Conservation (phyloP, 2,797 vertebrate species). For the Sebastes oblongus region DNA sequence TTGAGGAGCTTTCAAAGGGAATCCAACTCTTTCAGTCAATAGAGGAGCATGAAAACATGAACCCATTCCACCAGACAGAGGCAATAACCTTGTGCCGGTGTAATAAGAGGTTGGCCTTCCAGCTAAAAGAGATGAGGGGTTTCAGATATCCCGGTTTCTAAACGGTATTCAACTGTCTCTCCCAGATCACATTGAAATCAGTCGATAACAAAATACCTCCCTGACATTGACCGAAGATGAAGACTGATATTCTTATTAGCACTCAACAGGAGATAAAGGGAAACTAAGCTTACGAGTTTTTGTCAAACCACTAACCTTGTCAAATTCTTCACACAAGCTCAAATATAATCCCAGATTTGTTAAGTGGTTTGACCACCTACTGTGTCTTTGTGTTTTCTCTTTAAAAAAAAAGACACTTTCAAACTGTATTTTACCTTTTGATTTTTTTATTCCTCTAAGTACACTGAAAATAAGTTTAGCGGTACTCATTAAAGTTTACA, state of each 20-base stretch:
- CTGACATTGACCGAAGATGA: constrained; percentile 41
- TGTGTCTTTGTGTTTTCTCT: constrained; percentile 19
- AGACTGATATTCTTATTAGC: constrained; percentile 41
- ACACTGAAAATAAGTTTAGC: not conserved
- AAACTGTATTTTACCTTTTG: constrained; percentile 14
- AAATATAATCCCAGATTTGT: constrained; percentile 34
- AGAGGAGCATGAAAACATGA: not conserved
- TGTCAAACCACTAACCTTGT: constrained; percentile 28
- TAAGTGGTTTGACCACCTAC: constrained; percentile 16
- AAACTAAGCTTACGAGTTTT: constrained; percentile 26
- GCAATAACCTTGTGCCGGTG: not conserved
- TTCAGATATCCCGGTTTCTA: not conserved
- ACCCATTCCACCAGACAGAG: not conserved
- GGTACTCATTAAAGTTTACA: constrained; percentile 17
- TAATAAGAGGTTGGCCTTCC: not conserved
- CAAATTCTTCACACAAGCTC: constrained; percentile 15
- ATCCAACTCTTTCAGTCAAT: not conserved
- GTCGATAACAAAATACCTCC: constrained; percentile 20
- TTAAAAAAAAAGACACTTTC: constrained; percentile 17
- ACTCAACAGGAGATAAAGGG: constrained; percentile 37
- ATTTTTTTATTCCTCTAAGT: constrained; percentile 15
- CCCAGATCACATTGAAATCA: constrained; percentile 20
- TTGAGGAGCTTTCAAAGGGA: not conserved
- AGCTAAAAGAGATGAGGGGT: not conserved
- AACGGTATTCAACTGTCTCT: not conserved